Percentiles rank a stretch among this genome's conserved stretches.
phyloP scores from a whole-genome alignment of 2,113 vertebrate genomes.

The Collichthys lucidus region DNA sequence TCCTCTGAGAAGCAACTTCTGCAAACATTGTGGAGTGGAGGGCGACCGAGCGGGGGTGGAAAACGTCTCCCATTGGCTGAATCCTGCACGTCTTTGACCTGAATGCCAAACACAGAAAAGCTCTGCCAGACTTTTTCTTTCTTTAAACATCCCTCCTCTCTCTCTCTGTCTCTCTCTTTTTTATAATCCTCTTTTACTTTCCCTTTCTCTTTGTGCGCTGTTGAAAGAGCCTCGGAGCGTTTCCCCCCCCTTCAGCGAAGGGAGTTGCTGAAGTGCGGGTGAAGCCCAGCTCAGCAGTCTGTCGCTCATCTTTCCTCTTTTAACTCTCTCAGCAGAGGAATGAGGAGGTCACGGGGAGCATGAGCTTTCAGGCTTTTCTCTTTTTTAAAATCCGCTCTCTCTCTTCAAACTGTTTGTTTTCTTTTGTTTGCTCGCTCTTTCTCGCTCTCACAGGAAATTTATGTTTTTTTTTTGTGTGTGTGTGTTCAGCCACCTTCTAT shows the following conservation, averaged over 20 bases:
- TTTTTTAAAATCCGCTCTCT: slow-evolving; percentile 11
- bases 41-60: slow-evolving; percentile 24
- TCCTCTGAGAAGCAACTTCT: slow-evolving; percentile 59
- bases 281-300: slow-evolving; percentile 69
- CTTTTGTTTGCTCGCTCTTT: slow-evolving; percentile 5
- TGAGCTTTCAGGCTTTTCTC: slow-evolving; percentile 33
- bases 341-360: slow-evolving; percentile 53
- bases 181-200: slow-evolving; percentile 73
- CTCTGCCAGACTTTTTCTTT: slow-evolving; percentile 64
- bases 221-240: slow-evolving; percentile 64
- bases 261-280: slow-evolving; percentile 63
- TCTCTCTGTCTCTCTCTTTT: background rate
- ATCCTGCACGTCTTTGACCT: slow-evolving; percentile 67
- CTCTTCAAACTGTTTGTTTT: slow-evolving; percentile 30
- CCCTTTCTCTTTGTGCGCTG: slow-evolving; percentile 69
- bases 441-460: background rate
- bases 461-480: background rate
- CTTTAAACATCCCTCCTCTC: slow-evolving; percentile 58
- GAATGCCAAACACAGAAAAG: slow-evolving; percentile 72
- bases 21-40: slow-evolving; percentile 51
- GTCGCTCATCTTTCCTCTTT: slow-evolving; percentile 64
- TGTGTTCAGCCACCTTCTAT: slow-evolving; percentile 38
- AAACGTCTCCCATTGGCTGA: slow-evolving; percentile 58
- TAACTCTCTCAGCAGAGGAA: slow-evolving; percentile 56
- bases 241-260: slow-evolving; percentile 33